Base-by-base conservation (phyloP, 2,888 invertebrate genomes). In the Sialis fuliginosa region DNA sequence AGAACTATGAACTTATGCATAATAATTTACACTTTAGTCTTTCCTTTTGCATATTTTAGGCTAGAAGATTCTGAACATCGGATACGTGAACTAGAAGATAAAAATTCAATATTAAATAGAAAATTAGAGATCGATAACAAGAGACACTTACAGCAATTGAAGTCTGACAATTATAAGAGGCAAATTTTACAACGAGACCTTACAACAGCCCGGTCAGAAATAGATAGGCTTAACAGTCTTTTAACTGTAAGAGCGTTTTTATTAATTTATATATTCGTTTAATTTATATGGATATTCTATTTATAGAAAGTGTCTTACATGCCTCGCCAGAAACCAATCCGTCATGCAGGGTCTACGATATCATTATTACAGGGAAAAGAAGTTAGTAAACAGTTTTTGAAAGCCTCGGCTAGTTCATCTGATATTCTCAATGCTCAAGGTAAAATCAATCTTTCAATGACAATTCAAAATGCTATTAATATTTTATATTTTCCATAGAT, bases 51-150 rank as follows among this genome's bases (percentile, higher is more conserved):
- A 22, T 22, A 22, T 22, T 22, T 47, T 10, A 47, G 47, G 30
- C 63, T 80, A 42, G 63, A 68, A 4, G 70, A 77, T 34, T 59
- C 78, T 12, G 69, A 72, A 13, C 59, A 64, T 0, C 73, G 70
- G 43, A 51, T 72, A 12, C 67, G 71, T 5, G 74, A 74, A 48
- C 73, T 74, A 49, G 81, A 81, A 52, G 73, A 70, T 39, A 77
- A 80, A 48, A 73, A 80, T 49, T 73, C 68, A 49, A 69, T 73
- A 52, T 66, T 87, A 51, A 78, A 82, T 48, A 72, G 84, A 40
- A 79, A 79, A 55, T 63, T 84, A 9, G 70, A 76, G 48, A 63
- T 88, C 34, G 86, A 87, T 60, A 71, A 72, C 3, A 88, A 87
- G 66, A 82, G 78, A 59, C 75, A 75, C 53, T 79, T 74, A 48